Evolutionary conservation across 2,888 invertebrate species (phyloP).

Genomic region (Rapana venosa): DNA sequence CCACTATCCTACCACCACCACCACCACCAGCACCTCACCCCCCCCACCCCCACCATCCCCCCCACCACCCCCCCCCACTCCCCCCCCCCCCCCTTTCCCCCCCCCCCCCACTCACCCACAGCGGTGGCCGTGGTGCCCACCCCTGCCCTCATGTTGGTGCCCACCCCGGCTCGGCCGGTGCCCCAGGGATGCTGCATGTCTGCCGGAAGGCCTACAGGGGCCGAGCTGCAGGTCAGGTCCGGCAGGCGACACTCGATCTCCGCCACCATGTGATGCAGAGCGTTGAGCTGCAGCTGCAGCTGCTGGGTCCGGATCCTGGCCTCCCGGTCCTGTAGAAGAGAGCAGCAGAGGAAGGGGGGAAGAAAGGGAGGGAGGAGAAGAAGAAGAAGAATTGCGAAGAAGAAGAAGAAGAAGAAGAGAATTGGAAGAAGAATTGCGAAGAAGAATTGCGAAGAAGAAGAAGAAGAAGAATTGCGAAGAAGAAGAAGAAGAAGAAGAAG

Average conservation of each 20-base stretch:
- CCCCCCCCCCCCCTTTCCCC: no score
- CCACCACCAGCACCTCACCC: no score
- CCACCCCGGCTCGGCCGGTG: not conserved
- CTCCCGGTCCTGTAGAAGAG: slow-evolving; percentile 25
- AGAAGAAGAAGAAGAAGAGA: no score
- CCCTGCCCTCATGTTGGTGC: not conserved
- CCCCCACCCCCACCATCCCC: no score
- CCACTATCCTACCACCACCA: no score
- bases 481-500: no score
- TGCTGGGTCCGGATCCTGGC: slow-evolving; percentile 38
- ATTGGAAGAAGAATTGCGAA: no score
- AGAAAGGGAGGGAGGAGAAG: not conserved
- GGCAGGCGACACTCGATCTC: not conserved
- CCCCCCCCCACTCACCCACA: not conserved
- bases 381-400: no score
- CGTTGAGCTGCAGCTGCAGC: slow-evolving; percentile 29
- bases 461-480: no score
- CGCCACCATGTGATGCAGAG: not conserved
- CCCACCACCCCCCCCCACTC: no score
- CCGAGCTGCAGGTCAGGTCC: not conserved
- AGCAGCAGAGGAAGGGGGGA: not conserved
- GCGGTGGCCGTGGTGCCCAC: not conserved
- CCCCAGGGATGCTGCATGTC: slow-evolving; percentile 26
- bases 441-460: no score
- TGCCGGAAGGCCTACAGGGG: not conserved